phyloP scores from a whole-genome alignment of 2,797 vertebrate genomes.

The Danio kyathit region DNA sequence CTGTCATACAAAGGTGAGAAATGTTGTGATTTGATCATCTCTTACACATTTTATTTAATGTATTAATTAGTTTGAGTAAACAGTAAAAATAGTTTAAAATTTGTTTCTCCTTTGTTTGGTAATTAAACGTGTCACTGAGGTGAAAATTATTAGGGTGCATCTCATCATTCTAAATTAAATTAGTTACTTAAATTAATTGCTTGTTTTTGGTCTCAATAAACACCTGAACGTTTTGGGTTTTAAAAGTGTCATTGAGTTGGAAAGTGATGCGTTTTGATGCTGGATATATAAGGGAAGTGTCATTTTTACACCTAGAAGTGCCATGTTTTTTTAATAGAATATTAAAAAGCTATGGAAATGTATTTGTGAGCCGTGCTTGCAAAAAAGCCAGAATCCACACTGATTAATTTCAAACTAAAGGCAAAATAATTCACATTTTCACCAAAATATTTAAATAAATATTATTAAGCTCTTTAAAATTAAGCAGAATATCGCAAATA shows the following conservation, averaged over 20 bases:
- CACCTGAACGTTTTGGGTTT: neutral
- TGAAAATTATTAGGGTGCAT: neutral
- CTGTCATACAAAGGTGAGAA: constrained; percentile 71
- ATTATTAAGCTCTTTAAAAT: no score
- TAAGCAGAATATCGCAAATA: no score
- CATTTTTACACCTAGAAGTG: neutral
- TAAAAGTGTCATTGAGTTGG: neutral
- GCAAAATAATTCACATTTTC: no score
- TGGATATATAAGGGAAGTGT: neutral
- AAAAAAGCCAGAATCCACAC: no score
- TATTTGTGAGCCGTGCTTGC: neutral
- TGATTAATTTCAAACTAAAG: no score
- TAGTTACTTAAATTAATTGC: neutral
- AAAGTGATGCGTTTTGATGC: neutral
- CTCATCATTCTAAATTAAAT: constrained; percentile 22
- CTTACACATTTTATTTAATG: constrained; percentile 3
- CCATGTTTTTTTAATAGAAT: neutral
- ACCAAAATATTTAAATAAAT: no score
- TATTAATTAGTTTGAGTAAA: neutral
- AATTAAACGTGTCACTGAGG: neutral
- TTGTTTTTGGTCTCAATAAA: neutral
- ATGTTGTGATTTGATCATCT: neutral
- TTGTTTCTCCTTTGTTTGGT: neutral
- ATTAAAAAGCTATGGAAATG: neutral
- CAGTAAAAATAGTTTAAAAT: neutral